Conservation (phyloP, 2,888 invertebrate genomes). For the Branchellion lobata region DNA sequence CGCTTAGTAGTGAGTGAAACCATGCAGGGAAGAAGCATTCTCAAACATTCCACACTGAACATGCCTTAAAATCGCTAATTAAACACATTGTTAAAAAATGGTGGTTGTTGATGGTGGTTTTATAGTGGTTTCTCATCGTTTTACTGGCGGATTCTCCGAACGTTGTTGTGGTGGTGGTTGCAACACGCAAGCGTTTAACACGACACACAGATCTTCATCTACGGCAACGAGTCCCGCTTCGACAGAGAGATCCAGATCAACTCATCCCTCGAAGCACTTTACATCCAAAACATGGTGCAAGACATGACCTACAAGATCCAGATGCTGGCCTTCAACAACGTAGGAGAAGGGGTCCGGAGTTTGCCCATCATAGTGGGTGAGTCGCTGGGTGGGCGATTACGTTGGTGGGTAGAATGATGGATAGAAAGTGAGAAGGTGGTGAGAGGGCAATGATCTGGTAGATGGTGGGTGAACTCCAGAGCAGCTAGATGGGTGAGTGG, state of each 20-base stretch:
- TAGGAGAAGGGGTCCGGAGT: constrained; percentile 73
- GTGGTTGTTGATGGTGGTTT: too few relatives aligned
- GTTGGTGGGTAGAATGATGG: not conserved
- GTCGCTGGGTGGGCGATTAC: too few relatives aligned
- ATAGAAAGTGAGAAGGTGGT: not conserved
- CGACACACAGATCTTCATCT: constrained; percentile 52
- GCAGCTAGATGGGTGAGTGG: too few relatives aligned
- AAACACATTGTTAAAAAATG: too few relatives aligned
- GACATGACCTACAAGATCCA: constrained; percentile 84
- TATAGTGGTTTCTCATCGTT: too few relatives aligned
- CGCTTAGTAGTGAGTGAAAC: too few relatives aligned
- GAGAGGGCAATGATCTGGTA: not conserved
- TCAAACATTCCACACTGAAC: too few relatives aligned
- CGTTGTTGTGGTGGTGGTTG: too few relatives aligned
- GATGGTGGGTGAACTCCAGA: not conserved
- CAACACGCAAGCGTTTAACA: too few relatives aligned
- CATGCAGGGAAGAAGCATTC: too few relatives aligned
- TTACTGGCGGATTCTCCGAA: too few relatives aligned
- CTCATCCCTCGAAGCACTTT: constrained; percentile 80
- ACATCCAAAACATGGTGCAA: constrained; percentile 81
- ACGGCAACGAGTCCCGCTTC: constrained; percentile 66
- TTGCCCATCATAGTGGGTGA: constrained; percentile 49
- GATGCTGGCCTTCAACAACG: constrained; percentile 82
- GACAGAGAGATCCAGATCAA: constrained; percentile 75
- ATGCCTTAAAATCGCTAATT: too few relatives aligned